Percentiles rank a stretch among this genome's conserved stretches.
Evolutionary conservation across 1,140 invertebrate species (phyloP).

Genomic region (Tenebrio molitor): DNA sequence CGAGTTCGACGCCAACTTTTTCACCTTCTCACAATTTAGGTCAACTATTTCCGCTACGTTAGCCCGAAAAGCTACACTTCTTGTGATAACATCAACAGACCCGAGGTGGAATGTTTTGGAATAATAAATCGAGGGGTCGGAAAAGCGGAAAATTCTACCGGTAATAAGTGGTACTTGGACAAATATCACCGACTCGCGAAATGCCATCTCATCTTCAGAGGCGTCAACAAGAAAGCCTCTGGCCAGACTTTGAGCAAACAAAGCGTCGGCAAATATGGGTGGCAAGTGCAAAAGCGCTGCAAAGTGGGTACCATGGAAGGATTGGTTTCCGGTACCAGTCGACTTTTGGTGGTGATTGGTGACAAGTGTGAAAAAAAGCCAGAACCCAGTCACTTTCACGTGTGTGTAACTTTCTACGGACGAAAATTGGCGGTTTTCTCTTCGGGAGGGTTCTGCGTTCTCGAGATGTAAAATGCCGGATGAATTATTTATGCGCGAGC

Average conservation of each 20-base stretch:
- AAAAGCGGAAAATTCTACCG: too few relatives aligned
- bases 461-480: slow-evolving; percentile 4
- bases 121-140: too few relatives aligned
- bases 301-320: not conserved
- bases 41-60: not conserved
- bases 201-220: slow-evolving; percentile 20
- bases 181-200: not conserved
- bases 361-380: too few relatives aligned
- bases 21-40: too few relatives aligned
- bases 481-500: slow-evolving; percentile 15
- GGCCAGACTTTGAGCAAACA: slow-evolving; percentile 29
- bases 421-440: slow-evolving; percentile 28
- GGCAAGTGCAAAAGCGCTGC: slow-evolving; percentile 16
- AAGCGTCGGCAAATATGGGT: not conserved
- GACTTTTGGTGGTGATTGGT: not conserved
- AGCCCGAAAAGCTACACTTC: not conserved
- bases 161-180: not conserved
- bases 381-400: slow-evolving; percentile 22
- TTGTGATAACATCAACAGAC: not conserved
- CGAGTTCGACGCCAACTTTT: too few relatives aligned
- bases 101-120: too few relatives aligned
- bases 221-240: not conserved
- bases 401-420: slow-evolving; percentile 5
- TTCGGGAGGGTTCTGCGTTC: not conserved
- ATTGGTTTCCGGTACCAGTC: not conserved